These are phyloP conservation scores for Brachionus manjavacas DNA, from an alignment of 1,140 invertebrate species.

Conservation along the genomic window DNA sequence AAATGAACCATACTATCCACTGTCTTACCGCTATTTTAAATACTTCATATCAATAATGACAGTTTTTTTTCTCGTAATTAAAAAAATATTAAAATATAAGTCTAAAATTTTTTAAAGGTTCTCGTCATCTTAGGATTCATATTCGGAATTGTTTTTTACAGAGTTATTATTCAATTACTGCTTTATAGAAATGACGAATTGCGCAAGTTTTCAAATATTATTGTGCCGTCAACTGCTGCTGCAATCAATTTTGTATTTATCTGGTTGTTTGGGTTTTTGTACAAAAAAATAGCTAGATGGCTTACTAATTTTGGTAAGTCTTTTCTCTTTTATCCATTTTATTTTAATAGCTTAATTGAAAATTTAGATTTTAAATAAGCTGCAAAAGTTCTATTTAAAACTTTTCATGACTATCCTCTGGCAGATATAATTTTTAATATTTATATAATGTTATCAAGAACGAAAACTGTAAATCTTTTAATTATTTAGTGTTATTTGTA, in stretches of 20 bases:
- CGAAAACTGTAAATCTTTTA: no score
- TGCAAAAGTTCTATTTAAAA: no score
- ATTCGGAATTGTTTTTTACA: conserved; percentile 82
- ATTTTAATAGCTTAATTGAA: no score
- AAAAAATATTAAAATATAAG: not conserved
- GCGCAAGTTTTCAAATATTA: conserved; percentile 82
- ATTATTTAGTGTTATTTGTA: no score
- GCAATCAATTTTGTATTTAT: conserved; percentile 13
- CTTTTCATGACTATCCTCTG: no score
- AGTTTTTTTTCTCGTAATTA: not conserved
- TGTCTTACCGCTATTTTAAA: conserved; percentile 46
- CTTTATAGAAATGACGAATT: conserved; percentile 50
- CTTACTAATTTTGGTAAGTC: conserved; percentile 43
- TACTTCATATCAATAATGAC: conserved; percentile 49
- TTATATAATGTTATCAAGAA: no score
- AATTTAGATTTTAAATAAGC: no score
- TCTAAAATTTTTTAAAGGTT: conserved; percentile 61
- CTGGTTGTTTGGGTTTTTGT: not conserved
- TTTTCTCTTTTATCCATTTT: no score
- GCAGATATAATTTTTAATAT: no score
- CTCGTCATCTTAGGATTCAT: conserved; percentile 75
- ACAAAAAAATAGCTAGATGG: not conserved
- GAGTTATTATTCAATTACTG: conserved; percentile 69
- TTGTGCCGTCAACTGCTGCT: conserved; percentile 62
- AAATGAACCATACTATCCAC: conserved; percentile 50